phyloP scores from a whole-genome alignment of 1,140 invertebrate species.

The Hyphantria cunea region DNA sequence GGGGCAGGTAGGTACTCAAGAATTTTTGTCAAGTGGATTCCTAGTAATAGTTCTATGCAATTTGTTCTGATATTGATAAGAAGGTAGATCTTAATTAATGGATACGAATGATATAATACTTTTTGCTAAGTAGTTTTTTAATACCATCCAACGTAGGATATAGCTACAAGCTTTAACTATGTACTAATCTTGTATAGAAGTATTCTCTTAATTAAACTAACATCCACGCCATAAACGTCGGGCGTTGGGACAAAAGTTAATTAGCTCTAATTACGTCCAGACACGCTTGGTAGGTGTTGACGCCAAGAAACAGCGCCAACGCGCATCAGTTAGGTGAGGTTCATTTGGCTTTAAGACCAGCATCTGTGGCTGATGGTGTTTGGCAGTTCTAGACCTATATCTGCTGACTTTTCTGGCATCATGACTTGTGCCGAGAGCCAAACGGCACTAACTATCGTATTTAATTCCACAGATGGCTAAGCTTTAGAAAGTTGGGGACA shows the following conservation, averaged over 20 bases:
- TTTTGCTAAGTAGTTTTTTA: no score
- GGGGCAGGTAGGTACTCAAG: no score
- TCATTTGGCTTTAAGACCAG: conserved; percentile 44
- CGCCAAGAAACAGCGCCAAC: conserved; percentile 44
- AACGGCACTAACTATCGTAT: conserved; percentile 35
- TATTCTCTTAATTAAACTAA: neutral
- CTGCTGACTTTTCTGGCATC: conserved; percentile 42
- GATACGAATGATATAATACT: no score
- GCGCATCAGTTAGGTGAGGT: conserved; percentile 36
- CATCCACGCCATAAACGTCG: conserved; percentile 9
- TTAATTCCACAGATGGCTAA: conserved; percentile 40
- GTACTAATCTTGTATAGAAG: neutral
- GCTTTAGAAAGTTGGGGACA: conserved; percentile 26
- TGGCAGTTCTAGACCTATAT: conserved; percentile 36
- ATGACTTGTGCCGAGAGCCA: conserved; percentile 34
- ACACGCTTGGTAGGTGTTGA: conserved; percentile 3
- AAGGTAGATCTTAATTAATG: no score
- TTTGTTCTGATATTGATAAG: no score
- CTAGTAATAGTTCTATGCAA: no score
- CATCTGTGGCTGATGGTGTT: conserved; percentile 39
- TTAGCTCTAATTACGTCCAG: conserved; percentile 14
- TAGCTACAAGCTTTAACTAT: no score
- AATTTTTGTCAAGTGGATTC: no score
- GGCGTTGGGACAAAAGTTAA: conserved; percentile 29
- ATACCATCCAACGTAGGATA: no score